Base-by-base conservation (phyloP, 2,797 vertebrate species). In the Neostethus bicornis region DNA sequence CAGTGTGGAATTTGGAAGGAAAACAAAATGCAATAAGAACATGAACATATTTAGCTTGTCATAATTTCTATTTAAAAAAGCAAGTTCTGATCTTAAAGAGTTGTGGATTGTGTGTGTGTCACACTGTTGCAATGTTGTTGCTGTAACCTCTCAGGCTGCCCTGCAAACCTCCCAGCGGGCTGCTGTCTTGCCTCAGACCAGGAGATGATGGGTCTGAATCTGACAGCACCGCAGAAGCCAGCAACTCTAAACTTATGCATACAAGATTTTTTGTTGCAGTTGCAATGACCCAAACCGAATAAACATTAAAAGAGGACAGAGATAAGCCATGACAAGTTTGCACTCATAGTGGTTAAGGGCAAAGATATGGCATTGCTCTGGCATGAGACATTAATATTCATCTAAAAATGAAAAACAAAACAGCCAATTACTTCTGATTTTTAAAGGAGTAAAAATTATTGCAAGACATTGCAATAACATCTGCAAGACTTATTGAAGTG, bases 341-440 rank as follows among this genome's bases (percentile, higher is more conserved):
- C 31, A 70, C 55, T 61, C 37, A 32, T 10, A 4, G 66, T 56
- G 35, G 58, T 71, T 0, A 25, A 66, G 53, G 67, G 64, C 58
- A 65, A 41, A 57, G 62, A 71, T 58, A 53, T 77, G 70, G 75
- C 79, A 73, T 48, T 37, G 52, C 11, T 3, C 66, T 66, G 66
- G 51, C 35, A 44, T 47, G 57, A 58, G 55, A 71, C 60, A 75
- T 76, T 72, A 47, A n/a, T 50, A 50, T 65, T 47, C 43, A 44
- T 35, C 5, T 48, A 70, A 25, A 49, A 45, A 39, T 53, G 61
- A 55, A 47, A 59, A 74, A 51, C 53, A 69, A 79, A 83, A 70
- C 69, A 75, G 79, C 70, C 82, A 86, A 81, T 88, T 87, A 87
- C 77, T 69, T 57, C 29, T 9, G 24, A 71, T 75, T 61, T 75